phyloP scores from a whole-genome alignment of 2,113 vertebrate genomes.

The Cavia aperea region DNA sequence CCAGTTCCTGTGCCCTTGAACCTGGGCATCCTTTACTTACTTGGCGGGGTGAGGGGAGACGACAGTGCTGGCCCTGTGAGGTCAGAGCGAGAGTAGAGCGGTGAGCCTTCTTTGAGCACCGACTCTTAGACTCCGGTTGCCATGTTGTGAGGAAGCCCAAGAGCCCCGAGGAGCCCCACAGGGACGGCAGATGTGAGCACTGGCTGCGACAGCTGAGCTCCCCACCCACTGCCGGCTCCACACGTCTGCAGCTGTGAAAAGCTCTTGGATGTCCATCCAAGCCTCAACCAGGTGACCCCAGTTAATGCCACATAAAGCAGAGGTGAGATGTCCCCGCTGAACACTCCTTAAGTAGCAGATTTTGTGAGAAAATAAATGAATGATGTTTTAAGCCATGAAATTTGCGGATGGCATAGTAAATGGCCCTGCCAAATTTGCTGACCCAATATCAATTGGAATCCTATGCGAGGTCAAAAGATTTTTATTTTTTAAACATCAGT shows the following conservation, averaged over 20 bases:
- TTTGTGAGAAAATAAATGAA: neutral
- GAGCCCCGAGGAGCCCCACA: neutral
- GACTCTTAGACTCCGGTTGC: neutral
- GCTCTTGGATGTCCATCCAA: neutral
- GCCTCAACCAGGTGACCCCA: neutral
- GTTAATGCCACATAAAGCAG: neutral
- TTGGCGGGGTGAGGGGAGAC: neutral
- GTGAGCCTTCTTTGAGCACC: neutral
- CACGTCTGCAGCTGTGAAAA: neutral
- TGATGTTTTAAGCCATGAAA: neutral
- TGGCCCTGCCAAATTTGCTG: neutral
- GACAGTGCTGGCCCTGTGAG: neutral
- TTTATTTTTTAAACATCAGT: constrained; percentile 14
- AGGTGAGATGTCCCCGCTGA: neutral
- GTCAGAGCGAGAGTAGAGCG: neutral
- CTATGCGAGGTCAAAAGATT: neutral
- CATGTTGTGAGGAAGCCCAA: neutral
- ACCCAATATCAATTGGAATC: neutral
- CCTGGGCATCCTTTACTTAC: neutral
- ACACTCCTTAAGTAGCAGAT: neutral
- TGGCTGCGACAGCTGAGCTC: neutral
- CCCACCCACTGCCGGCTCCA: neutral
- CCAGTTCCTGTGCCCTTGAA: neutral
- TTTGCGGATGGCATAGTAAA: neutral
- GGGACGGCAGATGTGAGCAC: neutral